Evolutionary conservation across 2,888 invertebrate genomes (phyloP).

Genomic region (Brachyptera putata): DNA sequence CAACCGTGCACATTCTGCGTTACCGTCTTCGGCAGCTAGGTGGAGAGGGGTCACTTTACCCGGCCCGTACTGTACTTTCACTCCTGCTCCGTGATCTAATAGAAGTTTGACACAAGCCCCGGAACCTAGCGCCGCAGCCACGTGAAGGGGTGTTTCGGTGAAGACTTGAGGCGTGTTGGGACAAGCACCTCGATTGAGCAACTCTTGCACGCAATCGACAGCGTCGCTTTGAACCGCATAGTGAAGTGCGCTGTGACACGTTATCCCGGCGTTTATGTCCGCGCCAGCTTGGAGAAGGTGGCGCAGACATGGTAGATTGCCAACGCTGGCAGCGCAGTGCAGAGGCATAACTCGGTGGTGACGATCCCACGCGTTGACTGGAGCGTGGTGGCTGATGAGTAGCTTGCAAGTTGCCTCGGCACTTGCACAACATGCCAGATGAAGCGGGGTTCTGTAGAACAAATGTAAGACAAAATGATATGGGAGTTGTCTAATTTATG

Average conservation of each 20-base stretch:
- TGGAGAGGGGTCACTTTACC: conserved; percentile 77
- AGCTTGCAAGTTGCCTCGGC: conserved; percentile 65
- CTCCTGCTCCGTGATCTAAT: conserved; percentile 73
- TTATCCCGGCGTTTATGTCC: conserved; percentile 69
- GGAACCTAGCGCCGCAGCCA: conserved; percentile 71
- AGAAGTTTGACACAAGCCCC: conserved; percentile 66
- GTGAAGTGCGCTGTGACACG: conserved; percentile 66
- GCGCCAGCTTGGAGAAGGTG: conserved; percentile 67
- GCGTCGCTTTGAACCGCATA: conserved; percentile 78
- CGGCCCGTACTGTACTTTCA: conserved; percentile 65
- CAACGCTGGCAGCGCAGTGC: conserved; percentile 70
- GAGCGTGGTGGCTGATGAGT: conserved; percentile 63
- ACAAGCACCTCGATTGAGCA: conserved; percentile 72
- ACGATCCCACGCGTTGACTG: conserved; percentile 68
- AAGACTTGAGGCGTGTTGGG: conserved; percentile 81
- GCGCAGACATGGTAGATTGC: conserved; percentile 57
- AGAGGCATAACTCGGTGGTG: conserved; percentile 66
- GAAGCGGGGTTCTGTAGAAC: conserved; percentile 59
- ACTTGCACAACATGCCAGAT: conserved; percentile 74
- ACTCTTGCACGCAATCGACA: conserved; percentile 64
- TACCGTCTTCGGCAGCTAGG: conserved; percentile 83
- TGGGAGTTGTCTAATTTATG: no score
- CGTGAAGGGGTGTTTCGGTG: conserved; percentile 80
- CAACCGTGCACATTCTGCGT: conserved; percentile 68
- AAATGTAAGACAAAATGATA: no score